Conservation (phyloP, 2,113 vertebrate genomes). For the Pseudorasbora parva region DNA sequence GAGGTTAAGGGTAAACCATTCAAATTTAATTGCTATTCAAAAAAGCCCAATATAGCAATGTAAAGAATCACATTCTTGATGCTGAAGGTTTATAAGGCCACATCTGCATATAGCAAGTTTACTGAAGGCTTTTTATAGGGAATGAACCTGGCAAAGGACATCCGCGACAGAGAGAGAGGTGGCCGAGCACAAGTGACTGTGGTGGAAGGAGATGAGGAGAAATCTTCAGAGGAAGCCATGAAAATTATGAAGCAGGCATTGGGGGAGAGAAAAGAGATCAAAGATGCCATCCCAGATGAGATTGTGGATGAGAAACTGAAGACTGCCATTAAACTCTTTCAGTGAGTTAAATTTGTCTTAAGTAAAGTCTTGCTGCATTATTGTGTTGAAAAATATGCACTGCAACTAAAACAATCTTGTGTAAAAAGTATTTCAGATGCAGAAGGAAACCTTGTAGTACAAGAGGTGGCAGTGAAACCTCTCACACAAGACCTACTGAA, state of each 20-base stretch:
- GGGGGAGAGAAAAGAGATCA: conserved; percentile 76
- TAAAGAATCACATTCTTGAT: not conserved
- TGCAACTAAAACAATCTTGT: conserved; percentile 23
- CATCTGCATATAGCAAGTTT: not conserved
- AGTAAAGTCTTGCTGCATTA: not conserved
- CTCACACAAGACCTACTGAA: conserved; percentile 83
- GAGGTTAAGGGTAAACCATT: conserved; percentile 77
- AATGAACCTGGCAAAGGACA: conserved; percentile 86
- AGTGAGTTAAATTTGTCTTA: conserved; percentile 72
- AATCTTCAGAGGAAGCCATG: conserved; percentile 72
- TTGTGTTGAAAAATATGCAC: not conserved
- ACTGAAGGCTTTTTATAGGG: conserved; percentile 69
- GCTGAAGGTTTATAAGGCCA: not conserved
- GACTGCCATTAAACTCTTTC: conserved; percentile 82
- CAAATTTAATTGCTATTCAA: not conserved
- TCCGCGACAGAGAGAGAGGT: conserved; percentile 85
- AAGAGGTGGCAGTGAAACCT: conserved; percentile 80
- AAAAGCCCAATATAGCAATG: not conserved
- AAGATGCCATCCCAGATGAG: conserved; percentile 71
- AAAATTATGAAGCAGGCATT: conserved; percentile 76
- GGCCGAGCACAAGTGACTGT: conserved; percentile 80
- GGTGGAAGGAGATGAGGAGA: conserved; percentile 82
- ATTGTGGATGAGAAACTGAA: conserved; percentile 78
- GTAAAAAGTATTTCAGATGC: conserved; percentile 75
- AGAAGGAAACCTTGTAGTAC: conserved; percentile 79